phyloP scores from a whole-genome alignment of 2,888 invertebrate genomes.

The Ptychoptera contaminata region DNA sequence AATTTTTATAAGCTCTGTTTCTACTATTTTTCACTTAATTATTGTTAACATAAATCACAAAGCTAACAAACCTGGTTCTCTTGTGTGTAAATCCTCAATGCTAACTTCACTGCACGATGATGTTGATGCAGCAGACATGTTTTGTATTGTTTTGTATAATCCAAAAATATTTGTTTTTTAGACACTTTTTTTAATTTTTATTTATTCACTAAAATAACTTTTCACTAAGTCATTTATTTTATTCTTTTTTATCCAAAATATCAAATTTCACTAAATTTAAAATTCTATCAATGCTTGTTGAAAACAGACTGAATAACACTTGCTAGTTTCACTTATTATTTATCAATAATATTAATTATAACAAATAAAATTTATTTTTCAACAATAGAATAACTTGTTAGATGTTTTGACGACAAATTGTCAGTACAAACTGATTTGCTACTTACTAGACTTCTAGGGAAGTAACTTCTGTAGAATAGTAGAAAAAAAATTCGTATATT shows the following conservation, averaged over 20 bases:
- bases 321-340: not conserved
- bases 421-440: constrained; percentile 12
- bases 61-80: constrained; percentile 27
- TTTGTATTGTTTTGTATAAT: not conserved
- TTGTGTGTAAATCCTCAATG: constrained; percentile 29
- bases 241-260: too few relatives aligned
- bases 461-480: constrained; percentile 5
- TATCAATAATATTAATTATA: constrained; percentile 4
- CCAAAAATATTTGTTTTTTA: not conserved
- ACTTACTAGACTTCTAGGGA: constrained; percentile 12
- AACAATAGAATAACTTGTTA: not conserved
- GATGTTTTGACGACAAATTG: constrained; percentile 12
- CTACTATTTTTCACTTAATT: not conserved
- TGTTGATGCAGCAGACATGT: constrained; percentile 29
- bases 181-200: not conserved
- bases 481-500: too few relatives aligned
- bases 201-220: too few relatives aligned
- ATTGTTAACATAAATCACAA: not conserved
- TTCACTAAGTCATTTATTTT: too few relatives aligned
- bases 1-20: not conserved
- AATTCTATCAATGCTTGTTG: too few relatives aligned
- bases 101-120: constrained; percentile 30
- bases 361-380: not conserved
- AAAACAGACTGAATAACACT: too few relatives aligned
- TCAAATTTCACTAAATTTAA: too few relatives aligned